Evolutionary conservation across 2,113 vertebrate genomes (phyloP), one percentile per base, ranked within the genome.

Genomic region (Oryzias curvinotus): DNA sequence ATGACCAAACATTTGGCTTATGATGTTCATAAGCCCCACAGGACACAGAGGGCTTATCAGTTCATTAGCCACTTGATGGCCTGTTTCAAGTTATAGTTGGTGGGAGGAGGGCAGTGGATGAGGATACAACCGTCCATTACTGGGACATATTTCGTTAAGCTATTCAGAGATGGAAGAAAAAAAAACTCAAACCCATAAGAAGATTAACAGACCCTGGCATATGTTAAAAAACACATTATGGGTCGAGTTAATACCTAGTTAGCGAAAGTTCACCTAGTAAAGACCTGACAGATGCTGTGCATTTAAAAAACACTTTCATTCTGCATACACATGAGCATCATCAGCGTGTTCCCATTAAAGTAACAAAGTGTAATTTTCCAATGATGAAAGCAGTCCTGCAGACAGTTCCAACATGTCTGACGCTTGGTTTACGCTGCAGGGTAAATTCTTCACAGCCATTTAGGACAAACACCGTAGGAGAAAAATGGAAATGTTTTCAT

Each of bases 401-500:
- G 12, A 28, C 10, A 1, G 14, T 15, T 19, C 49, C 1, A 0
- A 25, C 18, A 48, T 53, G 4, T 10, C 54, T 55, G 5, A 30
- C 25, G 62, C 41, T 59, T 15, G n/a, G 25, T 47, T n/a, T 6
- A 7, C 14, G 16, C 42, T 53, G 36, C 56, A 62, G 57, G 78
- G 70, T 75, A 61, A 76, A 71, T 30, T 23, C 46, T 71, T n/a
- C 47, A 84, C 75, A 75, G 62, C 84, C 90, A 91, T 92, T 91
- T 62, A 92, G 91, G 93, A 52, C 84, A 93, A 93, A 92, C 91
- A 93, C 79, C 87, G 90, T 91, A 73, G 83, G 47, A 90, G 81
- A 84, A 82, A 91, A 91, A 92, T 90, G 74, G 83, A 91, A 89
- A 90, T 74, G 84, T 87, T 68, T 81, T 78, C 84, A 82, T 82